Percentiles rank a stretch among this genome's conserved stretches.
These are phyloP conservation scores for Aptenodytes forsteri DNA, from an alignment of 2,113 vertebrate species.

Conservation along the genomic window DNA sequence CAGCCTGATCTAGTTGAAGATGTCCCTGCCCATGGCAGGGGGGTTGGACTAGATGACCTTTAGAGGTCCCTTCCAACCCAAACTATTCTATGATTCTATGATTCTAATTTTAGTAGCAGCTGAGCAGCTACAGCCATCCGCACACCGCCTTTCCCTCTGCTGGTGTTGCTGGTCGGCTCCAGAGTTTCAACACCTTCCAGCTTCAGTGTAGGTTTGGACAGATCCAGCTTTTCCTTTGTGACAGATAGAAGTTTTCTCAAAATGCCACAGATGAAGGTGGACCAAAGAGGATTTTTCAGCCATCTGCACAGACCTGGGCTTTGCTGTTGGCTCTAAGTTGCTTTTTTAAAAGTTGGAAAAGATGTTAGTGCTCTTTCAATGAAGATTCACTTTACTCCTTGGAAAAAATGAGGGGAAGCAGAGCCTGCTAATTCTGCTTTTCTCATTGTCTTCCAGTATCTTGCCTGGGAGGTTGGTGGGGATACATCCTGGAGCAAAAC, in stretches of 20 bases:
- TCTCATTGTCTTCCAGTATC: neutral
- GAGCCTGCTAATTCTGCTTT: neutral
- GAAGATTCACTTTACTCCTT: neutral
- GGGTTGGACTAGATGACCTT: too few species aligned
- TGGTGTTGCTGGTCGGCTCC: neutral
- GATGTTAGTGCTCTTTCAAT: neutral
- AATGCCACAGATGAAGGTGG: constrained; percentile 2
- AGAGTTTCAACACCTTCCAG: constrained; percentile 1
- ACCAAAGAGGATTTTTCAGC: constrained; percentile 6
- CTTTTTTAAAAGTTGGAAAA: constrained; percentile 13
- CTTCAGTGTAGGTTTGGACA: neutral
- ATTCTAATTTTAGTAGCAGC: neutral
- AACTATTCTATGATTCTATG: too few species aligned
- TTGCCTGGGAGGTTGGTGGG: neutral
- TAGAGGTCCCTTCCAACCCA: too few species aligned
- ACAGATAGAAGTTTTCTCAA: constrained; percentile 11
- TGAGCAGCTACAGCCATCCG: neutral
- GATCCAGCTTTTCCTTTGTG: constrained; percentile 15
- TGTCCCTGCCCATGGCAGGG: too few species aligned
- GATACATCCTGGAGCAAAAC: neutral
- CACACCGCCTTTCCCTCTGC: neutral
- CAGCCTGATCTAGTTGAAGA: too few species aligned
- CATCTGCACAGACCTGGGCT: neutral
- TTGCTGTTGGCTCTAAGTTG: neutral
- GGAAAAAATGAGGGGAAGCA: neutral